Base-by-base conservation (phyloP, 35 echinoderm and acorn worm genomes). In the Apostichopus parvimensis region DNA sequence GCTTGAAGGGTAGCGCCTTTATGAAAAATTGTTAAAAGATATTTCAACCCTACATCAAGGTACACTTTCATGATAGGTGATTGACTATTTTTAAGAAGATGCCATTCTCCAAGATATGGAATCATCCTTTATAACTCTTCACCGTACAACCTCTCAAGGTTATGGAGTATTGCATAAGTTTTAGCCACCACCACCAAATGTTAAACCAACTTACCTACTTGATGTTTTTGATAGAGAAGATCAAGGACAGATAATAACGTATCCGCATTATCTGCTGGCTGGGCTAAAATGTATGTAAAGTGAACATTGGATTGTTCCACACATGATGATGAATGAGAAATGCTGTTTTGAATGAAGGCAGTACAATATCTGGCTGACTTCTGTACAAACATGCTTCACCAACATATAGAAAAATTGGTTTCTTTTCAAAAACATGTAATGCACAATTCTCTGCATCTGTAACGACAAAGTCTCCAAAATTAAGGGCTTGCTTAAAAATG, bases 1-100 rank as follows among this genome's bases (percentile, higher is more conserved):
- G 78, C 80, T 65, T 83, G 68, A 6, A 83, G 11, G 8, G 87
- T 91, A 4, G 78, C 87, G 8, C 93, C 87, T 61, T 83, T 79
- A 83, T 94, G 87, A 90, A 82, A 94, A 22, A 90, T 55, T 4
- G 57, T 17, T 1, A 89, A n/a, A 15, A 93, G 13, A 5, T 60
- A 7, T 24, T 82, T 85, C 4, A 94, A 57, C 4, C 93, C 93
- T 20, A 54, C 80, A 87, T 94, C 89, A 8, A 88, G 14, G 22
- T 89, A 93, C 15, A 93, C 57, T 64, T 93, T 93, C 53, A 93
- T n/a, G n/a, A n/a, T n/a, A n/a, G n/a, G n/a, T n/a, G n/a, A n/a
- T n/a, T n/a, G n/a, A n/a, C n/a, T n/a, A n/a, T n/a, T n/a, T n/a
- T n/a, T 58, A 6, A 89, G 86, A 1, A 71, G 45, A 65, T 93